These are phyloP conservation scores for Epicauta chinensis DNA, from an alignment of 1,140 invertebrate genomes.

Conservation along the genomic window DNA sequence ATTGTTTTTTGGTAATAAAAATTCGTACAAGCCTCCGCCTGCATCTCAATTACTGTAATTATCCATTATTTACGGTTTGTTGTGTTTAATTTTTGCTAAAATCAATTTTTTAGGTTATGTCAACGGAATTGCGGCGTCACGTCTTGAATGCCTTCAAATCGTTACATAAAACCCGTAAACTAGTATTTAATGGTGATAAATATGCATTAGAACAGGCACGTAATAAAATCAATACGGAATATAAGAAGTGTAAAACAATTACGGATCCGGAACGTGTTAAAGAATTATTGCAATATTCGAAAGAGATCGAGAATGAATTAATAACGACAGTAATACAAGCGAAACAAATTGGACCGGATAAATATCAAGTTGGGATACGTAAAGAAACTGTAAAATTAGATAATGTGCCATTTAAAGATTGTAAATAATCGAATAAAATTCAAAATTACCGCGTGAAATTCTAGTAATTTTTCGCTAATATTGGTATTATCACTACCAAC, in stretches of 20 bases:
- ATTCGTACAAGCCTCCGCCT: too few relatives aligned
- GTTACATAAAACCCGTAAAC: constrained; percentile 55
- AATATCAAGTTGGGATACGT: constrained; percentile 49
- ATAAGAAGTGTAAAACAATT: constrained; percentile 53
- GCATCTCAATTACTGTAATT: too few relatives aligned
- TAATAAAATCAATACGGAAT: constrained; percentile 60
- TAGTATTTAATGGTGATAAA: constrained; percentile 55
- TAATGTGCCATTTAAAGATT: constrained; percentile 48
- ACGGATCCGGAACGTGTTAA: constrained; percentile 47
- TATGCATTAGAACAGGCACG: constrained; percentile 51
- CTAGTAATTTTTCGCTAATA: neutral
- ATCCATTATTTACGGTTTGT: too few relatives aligned
- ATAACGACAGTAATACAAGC: constrained; percentile 59
- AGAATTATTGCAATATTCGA: constrained; percentile 55
- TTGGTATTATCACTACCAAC: too few relatives aligned
- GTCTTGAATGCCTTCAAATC: constrained; percentile 57
- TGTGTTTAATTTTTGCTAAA: too few relatives aligned
- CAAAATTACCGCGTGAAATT: neutral
- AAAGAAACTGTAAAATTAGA: constrained; percentile 49
- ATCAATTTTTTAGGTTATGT: constrained; percentile 18
- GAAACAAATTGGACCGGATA: constrained; percentile 51
- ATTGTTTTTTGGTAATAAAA: too few relatives aligned
- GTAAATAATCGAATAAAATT: neutral
- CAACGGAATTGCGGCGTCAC: constrained; percentile 38
- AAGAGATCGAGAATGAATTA: constrained; percentile 57